Conservation (phyloP, 2,113 vertebrate genomes). For the Ailuropoda melanoleuca region DNA sequence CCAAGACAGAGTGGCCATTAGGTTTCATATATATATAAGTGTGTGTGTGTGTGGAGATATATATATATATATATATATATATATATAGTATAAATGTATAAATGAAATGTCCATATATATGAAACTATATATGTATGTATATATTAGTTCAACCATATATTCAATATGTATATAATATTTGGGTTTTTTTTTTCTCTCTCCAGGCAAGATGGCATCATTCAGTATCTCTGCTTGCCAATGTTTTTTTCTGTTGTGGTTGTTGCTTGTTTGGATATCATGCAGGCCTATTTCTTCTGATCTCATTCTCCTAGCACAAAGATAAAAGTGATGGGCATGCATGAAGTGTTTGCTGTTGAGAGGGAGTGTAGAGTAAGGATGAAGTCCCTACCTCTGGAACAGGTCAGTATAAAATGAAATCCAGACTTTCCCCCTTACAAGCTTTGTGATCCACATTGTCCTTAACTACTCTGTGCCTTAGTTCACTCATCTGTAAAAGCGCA, state of each 20-base stretch:
- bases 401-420: not conserved
- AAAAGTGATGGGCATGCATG: rapidly evolving
- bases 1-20: not conserved
- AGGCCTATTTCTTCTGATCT: not conserved
- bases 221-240: not conserved
- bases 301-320: not conserved
- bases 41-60: no score
- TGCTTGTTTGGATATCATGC: no score
- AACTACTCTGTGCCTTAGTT: not conserved
- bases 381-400: not conserved
- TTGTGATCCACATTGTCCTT: not conserved
- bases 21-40: not conserved
- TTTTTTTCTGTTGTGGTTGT: not conserved
- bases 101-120: no score
- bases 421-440: not conserved
- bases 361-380: not conserved
- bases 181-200: not conserved
- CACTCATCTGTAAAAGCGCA: not conserved
- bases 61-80: no score
- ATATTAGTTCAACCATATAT: no score
- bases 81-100: no score
- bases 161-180: no score
- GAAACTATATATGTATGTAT: no score
- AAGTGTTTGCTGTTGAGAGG: not conserved
- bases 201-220: not conserved